phyloP scores from a whole-genome alignment of 2,113 vertebrate genomes.

The crab-eating macaque (Macaca fascicularis) region DNA sequence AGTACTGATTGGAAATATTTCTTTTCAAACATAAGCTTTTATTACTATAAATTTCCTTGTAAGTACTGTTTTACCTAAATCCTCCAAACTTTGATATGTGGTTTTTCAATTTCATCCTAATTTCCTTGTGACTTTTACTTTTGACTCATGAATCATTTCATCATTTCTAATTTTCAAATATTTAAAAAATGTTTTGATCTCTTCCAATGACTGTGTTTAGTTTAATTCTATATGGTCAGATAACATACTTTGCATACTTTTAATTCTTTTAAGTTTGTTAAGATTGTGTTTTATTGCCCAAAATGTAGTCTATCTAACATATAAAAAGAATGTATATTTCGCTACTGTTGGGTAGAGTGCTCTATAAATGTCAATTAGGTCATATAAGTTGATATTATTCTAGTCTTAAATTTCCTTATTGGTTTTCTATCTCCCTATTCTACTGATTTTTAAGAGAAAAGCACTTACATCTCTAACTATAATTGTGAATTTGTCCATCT shows the following conservation, averaged over 20 bases:
- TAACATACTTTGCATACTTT: background rate
- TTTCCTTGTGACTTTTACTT: background rate
- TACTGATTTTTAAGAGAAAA: background rate
- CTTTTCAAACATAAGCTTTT: background rate
- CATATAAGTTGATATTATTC: background rate
- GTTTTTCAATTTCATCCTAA: background rate
- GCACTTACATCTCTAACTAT: background rate
- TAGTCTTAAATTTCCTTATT: background rate
- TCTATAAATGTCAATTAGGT: background rate
- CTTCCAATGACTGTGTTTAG: background rate
- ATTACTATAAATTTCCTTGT: background rate
- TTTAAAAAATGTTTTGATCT: background rate
- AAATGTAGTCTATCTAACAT: background rate
- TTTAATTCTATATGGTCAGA: background rate
- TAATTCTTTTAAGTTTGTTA: background rate
- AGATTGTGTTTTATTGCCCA: background rate
- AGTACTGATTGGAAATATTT: background rate
- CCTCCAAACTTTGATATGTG: background rate
- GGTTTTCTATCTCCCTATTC: background rate
- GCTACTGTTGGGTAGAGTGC: background rate
- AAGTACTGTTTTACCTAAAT: background rate
- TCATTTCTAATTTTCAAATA: background rate
- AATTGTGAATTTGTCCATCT: background rate
- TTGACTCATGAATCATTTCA: background rate
- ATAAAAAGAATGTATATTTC: background rate